Evolutionary conservation across 2,888 invertebrate species (phyloP).

Genomic region (Mallateleia sp.): DNA sequence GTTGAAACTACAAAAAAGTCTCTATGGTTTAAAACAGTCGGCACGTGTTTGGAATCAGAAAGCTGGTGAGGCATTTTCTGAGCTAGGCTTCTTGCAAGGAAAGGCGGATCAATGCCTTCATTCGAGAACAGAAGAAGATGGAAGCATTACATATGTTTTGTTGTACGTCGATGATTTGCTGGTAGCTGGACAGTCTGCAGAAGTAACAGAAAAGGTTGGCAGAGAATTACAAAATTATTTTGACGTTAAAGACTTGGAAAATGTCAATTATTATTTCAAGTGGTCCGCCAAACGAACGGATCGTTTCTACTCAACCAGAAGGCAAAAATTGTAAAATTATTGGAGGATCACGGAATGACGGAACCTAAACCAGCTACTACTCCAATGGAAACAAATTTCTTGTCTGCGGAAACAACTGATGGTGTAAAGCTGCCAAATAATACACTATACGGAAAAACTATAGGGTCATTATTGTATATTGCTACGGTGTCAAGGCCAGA

Average conservation of each 20-base stretch:
- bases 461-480: constrained; percentile 60
- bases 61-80: constrained; percentile 18
- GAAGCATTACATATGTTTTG: constrained; percentile 45
- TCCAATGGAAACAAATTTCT: constrained; percentile 58
- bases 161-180: constrained; percentile 78
- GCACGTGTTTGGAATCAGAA: constrained; percentile 44
- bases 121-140: background rate
- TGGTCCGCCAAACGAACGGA: constrained; percentile 57
- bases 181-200: constrained; percentile 29
- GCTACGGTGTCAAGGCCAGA: constrained; percentile 57
- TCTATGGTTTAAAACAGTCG: constrained; percentile 77
- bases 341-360: constrained; percentile 34
- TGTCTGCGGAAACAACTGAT: background rate
- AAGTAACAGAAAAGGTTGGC: constrained; percentile 40
- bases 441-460: constrained; percentile 38
- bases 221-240: constrained; percentile 24
- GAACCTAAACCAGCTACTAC: constrained; percentile 58
- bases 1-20: constrained; percentile 66
- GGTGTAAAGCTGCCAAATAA: background rate
- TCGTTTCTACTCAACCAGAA: constrained; percentile 64
- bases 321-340: constrained; percentile 55
- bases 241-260: constrained; percentile 73
- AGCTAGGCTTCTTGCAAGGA: constrained; percentile 5
- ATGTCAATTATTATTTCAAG: constrained; percentile 54
- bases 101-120: constrained; percentile 24